phyloP scores from a whole-genome alignment of 1,140 invertebrate genomes.

The Holcopasites calliopsidis region DNA sequence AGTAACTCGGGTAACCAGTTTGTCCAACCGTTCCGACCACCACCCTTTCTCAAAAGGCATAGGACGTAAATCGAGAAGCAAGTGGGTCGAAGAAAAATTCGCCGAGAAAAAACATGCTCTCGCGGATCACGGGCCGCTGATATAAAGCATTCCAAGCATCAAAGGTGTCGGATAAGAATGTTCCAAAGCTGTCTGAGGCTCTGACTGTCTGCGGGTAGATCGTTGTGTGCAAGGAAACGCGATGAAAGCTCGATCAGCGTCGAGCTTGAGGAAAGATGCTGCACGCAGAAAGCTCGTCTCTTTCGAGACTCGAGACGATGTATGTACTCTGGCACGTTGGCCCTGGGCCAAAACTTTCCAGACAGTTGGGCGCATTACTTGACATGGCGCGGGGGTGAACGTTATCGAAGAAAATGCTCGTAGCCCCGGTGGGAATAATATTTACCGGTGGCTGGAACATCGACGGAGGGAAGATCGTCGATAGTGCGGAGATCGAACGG shows the following conservation, averaged over 20 bases:
- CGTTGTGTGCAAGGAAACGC: background rate
- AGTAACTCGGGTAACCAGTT: background rate
- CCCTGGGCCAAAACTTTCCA: slow-evolving; percentile 63
- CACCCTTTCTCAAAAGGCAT: background rate
- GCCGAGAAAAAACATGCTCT: background rate
- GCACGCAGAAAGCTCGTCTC: slow-evolving; percentile 32
- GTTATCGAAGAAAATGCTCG: slow-evolving; percentile 48
- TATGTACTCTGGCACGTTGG: slow-evolving; percentile 33
- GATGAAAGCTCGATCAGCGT: slow-evolving; percentile 35
- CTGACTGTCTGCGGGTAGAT: background rate
- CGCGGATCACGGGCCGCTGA: background rate
- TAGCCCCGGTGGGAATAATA: slow-evolving; percentile 53
- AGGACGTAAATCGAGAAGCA: background rate
- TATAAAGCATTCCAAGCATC: background rate
- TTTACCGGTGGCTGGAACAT: slow-evolving; percentile 47
- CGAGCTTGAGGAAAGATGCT: background rate
- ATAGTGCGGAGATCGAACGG: slow-evolving; percentile 49
- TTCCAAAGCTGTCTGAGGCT: background rate
- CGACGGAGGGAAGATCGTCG: slow-evolving; percentile 37
- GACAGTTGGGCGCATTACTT: slow-evolving; percentile 68
- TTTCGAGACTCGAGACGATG: background rate
- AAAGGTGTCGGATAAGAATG: slow-evolving; percentile 12
- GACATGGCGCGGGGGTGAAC: slow-evolving; percentile 34
- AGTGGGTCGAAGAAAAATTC: background rate
- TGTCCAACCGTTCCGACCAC: background rate